A percentile compares a stretch with the other conserved stretches of the same genome.
phyloP scores from a whole-genome alignment of 2,888 invertebrate genomes.

The Serripes groenlandicus region DNA sequence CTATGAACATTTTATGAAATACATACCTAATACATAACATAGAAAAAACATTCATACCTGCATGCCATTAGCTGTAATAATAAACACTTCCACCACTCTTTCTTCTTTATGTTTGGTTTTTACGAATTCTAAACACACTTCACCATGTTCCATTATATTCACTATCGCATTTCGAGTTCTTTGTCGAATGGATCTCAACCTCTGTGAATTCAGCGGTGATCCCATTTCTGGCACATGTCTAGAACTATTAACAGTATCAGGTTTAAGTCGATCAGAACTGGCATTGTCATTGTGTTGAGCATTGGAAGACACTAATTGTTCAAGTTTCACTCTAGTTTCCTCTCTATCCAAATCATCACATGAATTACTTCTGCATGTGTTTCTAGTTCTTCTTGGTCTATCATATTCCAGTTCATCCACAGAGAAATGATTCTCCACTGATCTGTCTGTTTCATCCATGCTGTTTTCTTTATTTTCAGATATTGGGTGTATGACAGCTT shows the following conservation, averaged over 20 bases:
- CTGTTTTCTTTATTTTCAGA: constrained; percentile 74
- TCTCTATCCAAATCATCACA: constrained; percentile 60
- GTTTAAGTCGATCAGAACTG: constrained; percentile 21
- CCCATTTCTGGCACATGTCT: constrained; percentile 54
- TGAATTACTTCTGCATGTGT: constrained; percentile 53
- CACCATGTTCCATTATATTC: constrained; percentile 91
- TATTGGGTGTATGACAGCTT: constrained; percentile 71
- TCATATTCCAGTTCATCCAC: constrained; percentile 70
- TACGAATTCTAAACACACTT: constrained; percentile 95
- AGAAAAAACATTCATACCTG: constrained; percentile 87
- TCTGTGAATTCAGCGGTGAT: constrained; percentile 91
- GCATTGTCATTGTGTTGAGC: constrained; percentile 28
- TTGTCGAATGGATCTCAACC: constrained; percentile 93
- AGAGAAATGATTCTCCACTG: constrained; percentile 56
- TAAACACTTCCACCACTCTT: constrained; percentile 92
- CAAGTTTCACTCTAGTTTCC: constrained; percentile 36
- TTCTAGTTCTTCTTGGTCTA: constrained; percentile 23
- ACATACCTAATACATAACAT: too few relatives aligned
- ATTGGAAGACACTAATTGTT: not conserved
- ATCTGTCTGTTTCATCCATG: constrained; percentile 58
- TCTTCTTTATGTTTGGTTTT: constrained; percentile 91
- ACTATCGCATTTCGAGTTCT: constrained; percentile 94
- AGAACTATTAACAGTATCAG: constrained; percentile 12
- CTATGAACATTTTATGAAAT: too few relatives aligned
- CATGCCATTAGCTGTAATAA: constrained; percentile 95